These are phyloP conservation scores for Chauna torquata DNA, from an alignment of 2,113 vertebrate genomes.

Conservation along the genomic window DNA sequence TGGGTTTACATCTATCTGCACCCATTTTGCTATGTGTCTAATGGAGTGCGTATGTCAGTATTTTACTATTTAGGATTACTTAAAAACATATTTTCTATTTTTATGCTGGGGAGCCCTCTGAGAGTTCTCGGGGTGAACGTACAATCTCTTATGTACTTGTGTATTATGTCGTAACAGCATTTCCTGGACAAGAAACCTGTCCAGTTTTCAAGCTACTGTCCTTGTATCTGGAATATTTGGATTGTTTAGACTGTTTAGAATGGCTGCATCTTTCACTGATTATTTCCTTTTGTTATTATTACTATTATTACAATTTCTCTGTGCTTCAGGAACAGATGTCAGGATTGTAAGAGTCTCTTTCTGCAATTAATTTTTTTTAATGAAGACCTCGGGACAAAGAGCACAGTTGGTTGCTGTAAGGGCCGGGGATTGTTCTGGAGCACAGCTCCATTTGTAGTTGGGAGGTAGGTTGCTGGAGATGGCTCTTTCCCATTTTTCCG, in stretches of 20 bases:
- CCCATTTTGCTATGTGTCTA: neutral
- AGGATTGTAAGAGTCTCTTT: neutral
- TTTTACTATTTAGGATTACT: neutral
- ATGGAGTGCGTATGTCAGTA: no score
- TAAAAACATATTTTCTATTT: neutral
- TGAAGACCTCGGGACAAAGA: neutral
- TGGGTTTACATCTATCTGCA: neutral
- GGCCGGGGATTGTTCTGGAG: neutral
- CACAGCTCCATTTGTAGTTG: no score
- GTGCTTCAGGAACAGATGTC: conserved; percentile 32
- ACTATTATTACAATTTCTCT: conserved; percentile 42
- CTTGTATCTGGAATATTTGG: neutral
- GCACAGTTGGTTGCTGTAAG: neutral
- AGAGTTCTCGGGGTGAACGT: neutral
- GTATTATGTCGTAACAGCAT: neutral
- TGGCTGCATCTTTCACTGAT: conserved; percentile 69
- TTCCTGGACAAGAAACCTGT: neutral
- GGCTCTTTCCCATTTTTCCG: neutral
- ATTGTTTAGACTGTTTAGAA: neutral
- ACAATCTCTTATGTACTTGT: no score
- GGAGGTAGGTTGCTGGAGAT: neutral
- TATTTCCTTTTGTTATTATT: conserved; percentile 54
- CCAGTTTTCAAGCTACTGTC: neutral
- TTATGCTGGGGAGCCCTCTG: neutral
- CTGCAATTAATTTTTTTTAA: neutral